Evolutionary conservation across 1,140 invertebrate species (phyloP), one percentile per base, ranked within the genome.

Genomic region (Aphaenogaster rudis): DNA sequence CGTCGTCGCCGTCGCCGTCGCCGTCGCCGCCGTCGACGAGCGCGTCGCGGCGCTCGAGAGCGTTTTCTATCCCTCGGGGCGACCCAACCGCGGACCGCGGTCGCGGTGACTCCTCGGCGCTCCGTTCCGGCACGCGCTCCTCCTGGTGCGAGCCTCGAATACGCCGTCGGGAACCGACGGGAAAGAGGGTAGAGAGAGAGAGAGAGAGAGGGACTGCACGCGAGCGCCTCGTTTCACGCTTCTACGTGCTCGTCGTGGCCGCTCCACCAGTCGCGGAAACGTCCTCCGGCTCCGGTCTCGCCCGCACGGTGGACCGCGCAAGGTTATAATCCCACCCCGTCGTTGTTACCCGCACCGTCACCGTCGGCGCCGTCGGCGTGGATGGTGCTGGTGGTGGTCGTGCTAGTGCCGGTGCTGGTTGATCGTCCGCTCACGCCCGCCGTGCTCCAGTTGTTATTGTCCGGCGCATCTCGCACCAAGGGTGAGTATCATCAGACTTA

Each of bases 291-390:
- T 33, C 21, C 50, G 48, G 71, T 48, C 17, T n/a, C 45, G 63
- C n/a, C 71, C 72, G 77, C 54, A 67, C 81, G 69, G 64, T 78
- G 88, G 84, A 81, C 86, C 80, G 63, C 42, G 61, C 21, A 77
- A 89, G 84, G 57, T 85, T 90, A 90, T 89, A 72, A 87, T 50
- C 74, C 76, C 74, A 42, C 72, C 57, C 48, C 52, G 28, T 28
- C 28, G 50, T 88, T 45, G 54, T 59, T 71, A 76, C 11, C 52
- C 74, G 67, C 88, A 45, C 57, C 72, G 59, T 66, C 72, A 63
- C 87, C 66, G 57, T 78, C 77, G 69, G 15, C 86, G 21, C 21
- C 82, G 61, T 78, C 48, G 81, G 39, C 78, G 64, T 63, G 45
- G 52, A 42, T 67, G 63, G 84, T 79, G 42, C 63, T 59, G 63